Percentiles rank a stretch among this genome's conserved stretches.
Evolutionary conservation across 2,113 vertebrate species (phyloP).

Genomic region (Bubalus kerabau): DNA sequence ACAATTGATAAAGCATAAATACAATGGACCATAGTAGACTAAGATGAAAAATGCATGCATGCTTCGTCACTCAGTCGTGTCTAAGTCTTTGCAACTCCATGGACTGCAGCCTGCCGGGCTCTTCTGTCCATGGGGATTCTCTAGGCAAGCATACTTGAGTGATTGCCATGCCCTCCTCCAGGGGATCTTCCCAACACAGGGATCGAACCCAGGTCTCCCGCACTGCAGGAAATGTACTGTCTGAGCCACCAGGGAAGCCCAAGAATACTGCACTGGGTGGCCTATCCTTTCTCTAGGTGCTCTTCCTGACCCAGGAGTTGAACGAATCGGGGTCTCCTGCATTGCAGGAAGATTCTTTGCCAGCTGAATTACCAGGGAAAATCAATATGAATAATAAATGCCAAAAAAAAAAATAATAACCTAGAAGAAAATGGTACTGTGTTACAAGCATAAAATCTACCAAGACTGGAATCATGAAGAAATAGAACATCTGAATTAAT

Average conservation of each 20-base stretch:
- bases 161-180: neutral
- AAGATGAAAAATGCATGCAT: neutral
- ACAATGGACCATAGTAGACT: neutral
- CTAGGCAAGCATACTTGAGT: neutral
- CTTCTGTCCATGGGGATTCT: neutral
- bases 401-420: neutral
- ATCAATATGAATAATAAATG: neutral
- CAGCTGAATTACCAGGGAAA: neutral
- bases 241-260: neutral
- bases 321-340: neutral
- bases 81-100: neutral
- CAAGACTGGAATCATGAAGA: neutral
- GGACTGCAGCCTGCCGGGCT: neutral
- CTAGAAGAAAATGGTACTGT: neutral
- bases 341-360: neutral
- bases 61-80: neutral
- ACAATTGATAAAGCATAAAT: neutral
- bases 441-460: neutral
- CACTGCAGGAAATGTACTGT: neutral
- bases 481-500: neutral
- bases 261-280: neutral
- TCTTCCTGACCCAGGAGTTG: neutral
- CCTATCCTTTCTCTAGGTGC: neutral
- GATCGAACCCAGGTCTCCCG: neutral
- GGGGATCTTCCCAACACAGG: neutral